A percentile compares a stretch with the other conserved stretches of the same genome.
phyloP scores from a whole-genome alignment of 2,888 invertebrate genomes.

The Heliconius ethilla region DNA sequence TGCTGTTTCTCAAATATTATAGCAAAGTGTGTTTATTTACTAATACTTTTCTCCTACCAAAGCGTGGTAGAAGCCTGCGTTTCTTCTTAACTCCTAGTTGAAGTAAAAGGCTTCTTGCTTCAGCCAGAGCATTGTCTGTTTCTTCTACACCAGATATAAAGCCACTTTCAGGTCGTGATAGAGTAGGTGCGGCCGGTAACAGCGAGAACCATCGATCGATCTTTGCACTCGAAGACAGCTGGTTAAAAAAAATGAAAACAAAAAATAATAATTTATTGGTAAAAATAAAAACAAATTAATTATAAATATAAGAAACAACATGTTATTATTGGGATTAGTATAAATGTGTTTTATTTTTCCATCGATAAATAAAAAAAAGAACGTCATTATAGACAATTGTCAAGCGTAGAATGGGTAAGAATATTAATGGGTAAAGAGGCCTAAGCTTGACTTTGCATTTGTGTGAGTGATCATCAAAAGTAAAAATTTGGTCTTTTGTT shows the following conservation, averaged over 20 bases:
- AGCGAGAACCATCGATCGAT: conserved; percentile 92
- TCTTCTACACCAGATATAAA: conserved; percentile 86
- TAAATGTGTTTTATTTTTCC: no score
- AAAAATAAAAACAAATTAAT: neutral
- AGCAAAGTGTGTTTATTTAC: conserved; percentile 74
- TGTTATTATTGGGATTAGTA: no score
- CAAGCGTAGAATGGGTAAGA: no score
- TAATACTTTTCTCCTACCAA: conserved; percentile 88
- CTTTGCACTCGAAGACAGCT: conserved; percentile 89
- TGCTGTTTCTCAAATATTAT: conserved; percentile 50
- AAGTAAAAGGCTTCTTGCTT: conserved; percentile 85
- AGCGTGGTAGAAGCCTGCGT: conserved; percentile 85
- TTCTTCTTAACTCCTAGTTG: conserved; percentile 87
- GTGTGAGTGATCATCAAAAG: no score
- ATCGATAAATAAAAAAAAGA: no score
- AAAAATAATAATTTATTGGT: neutral
- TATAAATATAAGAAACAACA: no score
- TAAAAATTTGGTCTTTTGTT: no score
- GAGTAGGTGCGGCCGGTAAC: conserved; percentile 81
- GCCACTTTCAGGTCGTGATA: conserved; percentile 89
- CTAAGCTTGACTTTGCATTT: no score
- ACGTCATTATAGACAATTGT: no score
- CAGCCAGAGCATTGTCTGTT: conserved; percentile 83
- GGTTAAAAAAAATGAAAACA: conserved; percentile 43
- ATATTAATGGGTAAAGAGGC: no score